phyloP scores from a whole-genome alignment of 1,140 invertebrate genomes.

The Tetranychus urticae region DNA sequence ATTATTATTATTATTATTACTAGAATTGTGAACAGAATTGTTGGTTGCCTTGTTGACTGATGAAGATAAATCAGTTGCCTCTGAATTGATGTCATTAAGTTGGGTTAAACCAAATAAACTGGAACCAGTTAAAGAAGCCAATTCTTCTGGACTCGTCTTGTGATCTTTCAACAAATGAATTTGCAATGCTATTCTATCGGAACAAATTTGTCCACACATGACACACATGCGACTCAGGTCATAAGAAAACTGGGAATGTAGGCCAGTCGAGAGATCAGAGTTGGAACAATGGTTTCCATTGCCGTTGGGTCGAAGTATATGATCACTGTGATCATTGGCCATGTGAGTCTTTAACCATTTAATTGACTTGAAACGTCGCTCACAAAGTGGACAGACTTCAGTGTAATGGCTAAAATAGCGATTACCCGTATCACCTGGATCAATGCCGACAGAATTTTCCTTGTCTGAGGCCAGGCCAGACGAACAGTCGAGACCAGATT shows the following conservation, averaged over 20 bases:
- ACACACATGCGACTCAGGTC: slow-evolving; percentile 18
- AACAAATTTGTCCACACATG: slow-evolving; percentile 25
- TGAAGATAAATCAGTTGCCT: neutral
- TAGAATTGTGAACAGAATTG: neutral
- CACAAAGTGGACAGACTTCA: slow-evolving; percentile 62
- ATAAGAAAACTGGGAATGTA: neutral
- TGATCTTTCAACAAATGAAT: slow-evolving; percentile 31
- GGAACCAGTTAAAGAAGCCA: slow-evolving; percentile 6
- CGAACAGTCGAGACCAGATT: neutral
- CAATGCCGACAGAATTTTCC: neutral
- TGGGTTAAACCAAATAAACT: slow-evolving; percentile 7
- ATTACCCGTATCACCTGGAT: slow-evolving; percentile 22
- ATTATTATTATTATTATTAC: neutral
- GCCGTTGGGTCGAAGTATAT: slow-evolving; percentile 9
- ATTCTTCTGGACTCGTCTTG: slow-evolving; percentile 18
- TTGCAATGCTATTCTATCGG: slow-evolving; percentile 26
- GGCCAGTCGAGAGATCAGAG: neutral
- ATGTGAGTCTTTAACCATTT: slow-evolving; percentile 75
- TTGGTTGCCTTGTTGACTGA: neutral
- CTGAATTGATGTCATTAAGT: slow-evolving; percentile 6
- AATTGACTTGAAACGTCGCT: slow-evolving; percentile 56
- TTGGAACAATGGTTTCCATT: neutral
- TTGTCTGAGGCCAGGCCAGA: neutral
- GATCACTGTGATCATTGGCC: slow-evolving; percentile 53
- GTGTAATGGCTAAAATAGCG: slow-evolving; percentile 42